Conservation (phyloP, 2,113 vertebrate genomes). For the Enhydra lutris region DNA sequence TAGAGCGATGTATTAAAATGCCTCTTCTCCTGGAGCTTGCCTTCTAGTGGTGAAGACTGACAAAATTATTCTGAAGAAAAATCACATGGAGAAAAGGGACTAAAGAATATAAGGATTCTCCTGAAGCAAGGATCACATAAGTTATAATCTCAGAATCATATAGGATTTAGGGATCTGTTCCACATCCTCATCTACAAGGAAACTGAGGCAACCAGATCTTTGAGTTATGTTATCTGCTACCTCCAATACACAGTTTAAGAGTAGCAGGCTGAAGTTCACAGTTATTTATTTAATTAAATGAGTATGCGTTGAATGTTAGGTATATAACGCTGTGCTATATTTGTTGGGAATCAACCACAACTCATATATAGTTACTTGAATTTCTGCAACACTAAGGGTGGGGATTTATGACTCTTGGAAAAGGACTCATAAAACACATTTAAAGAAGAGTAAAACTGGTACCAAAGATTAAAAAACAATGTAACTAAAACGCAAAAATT, state of each 20-base stretch:
- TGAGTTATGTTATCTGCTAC: background rate
- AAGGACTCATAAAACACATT: background rate
- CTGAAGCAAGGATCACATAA: background rate
- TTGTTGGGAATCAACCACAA: background rate
- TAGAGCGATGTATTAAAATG: background rate
- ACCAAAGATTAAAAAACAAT: background rate
- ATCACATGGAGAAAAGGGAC: background rate
- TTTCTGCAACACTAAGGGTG: background rate
- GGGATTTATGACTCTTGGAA: slow-evolving; percentile 31
- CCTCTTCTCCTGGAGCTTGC: background rate
- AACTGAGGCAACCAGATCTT: background rate
- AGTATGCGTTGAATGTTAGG: background rate
- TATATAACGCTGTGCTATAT: background rate
- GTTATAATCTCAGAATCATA: background rate
- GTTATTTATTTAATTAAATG: background rate
- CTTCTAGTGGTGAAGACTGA: background rate
- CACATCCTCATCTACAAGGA: background rate
- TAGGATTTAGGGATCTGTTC: background rate
- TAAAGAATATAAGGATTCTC: background rate
- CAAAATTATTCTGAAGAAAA: background rate
- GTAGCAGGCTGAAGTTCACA: background rate
- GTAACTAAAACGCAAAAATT: background rate
- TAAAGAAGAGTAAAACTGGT: background rate
- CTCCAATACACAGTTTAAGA: background rate
- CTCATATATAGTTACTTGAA: background rate